Evolutionary conservation across 2,113 vertebrate genomes (phyloP), one percentile per base, ranked within the genome.

Genomic region (Lates calcarifer): DNA sequence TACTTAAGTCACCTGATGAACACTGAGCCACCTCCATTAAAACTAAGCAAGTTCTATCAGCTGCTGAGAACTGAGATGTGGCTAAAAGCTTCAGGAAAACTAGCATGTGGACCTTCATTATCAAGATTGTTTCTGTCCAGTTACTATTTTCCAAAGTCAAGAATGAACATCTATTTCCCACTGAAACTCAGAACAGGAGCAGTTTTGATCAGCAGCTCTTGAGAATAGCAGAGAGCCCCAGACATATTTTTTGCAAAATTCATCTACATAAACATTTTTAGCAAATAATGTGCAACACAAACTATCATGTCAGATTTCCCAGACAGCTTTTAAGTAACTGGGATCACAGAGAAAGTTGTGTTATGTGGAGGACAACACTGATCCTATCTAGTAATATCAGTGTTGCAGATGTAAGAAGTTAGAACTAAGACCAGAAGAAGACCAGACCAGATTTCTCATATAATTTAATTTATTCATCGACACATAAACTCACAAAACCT

Each of bases 391-490:
- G 17, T 22, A 4, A 4, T 4, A 18, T 43, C 12, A 20, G n/a
- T 37, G 14, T 17, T 17, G 4, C 17, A 41, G 4, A 53, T 20
- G 26, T 31, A 11, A 39, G 6, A 20, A 45, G 57, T 35, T 37
- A 5, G 18, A n/a, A 14, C 22, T 3, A 53, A 57, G 18, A 43
- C 51, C 28, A 45, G 24, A 74, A 31, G 15, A 66, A 39, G n/a
- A n/a, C n/a, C 41, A 64, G 9, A 17, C 13, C 45, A 45, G n/a
- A 13, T 29, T 56, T 69, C 12, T 74, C 79, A 69, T 69, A 78
- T 88, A 85, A 93, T 93, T 94, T 92, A 93, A 87, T 95, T 91
- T 76, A 91, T 93, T 93, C 75, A 81, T 75, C 62, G 72, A 88
- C 89, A 94, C 61, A 86, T 45, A 86, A 83, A 90, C 88, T 78